Evolutionary conservation across 53 echinoderm and acorn worm genomes (phyloP).

Genomic region (Actinopyga echinites): DNA sequence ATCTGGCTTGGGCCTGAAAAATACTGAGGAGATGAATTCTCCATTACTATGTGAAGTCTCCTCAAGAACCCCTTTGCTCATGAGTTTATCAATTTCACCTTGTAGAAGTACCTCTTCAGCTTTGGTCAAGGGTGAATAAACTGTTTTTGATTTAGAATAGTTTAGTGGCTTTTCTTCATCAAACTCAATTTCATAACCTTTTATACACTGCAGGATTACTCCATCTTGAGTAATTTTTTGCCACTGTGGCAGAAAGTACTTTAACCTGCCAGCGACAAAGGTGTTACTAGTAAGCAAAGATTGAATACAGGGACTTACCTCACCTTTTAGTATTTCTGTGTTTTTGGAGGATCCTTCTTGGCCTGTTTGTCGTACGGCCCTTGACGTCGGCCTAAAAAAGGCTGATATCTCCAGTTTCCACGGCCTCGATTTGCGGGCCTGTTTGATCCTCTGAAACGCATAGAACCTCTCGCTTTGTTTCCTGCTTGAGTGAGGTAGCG

Average conservation of each 20-base stretch:
- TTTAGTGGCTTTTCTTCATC: not conserved
- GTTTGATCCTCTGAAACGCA: not conserved
- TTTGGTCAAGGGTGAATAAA: not conserved
- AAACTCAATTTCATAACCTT: slow-evolving; percentile 7
- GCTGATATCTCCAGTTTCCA: slow-evolving; percentile 36
- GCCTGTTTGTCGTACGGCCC: not conserved
- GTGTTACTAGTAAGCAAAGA: not conserved
- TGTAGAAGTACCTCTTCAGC: slow-evolving; percentile 2
- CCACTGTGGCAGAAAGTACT: not conserved
- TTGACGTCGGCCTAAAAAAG: slow-evolving; percentile 5
- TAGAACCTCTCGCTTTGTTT: slow-evolving; percentile 9
- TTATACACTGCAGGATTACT: not conserved
- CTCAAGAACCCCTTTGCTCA: slow-evolving; percentile 9
- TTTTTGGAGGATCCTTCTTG: not conserved
- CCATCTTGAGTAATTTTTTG: slow-evolving; percentile 2
- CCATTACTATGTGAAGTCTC: slow-evolving; percentile 2
- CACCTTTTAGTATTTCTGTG: slow-evolving; percentile 13
- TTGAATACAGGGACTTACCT: slow-evolving; percentile 1
- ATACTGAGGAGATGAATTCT: slow-evolving; percentile 24
- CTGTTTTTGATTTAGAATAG: not conserved
- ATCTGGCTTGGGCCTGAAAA: no score
- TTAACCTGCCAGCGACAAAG: not conserved
- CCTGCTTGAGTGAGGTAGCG: not conserved
- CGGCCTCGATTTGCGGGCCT: not conserved
- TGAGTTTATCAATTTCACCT: slow-evolving; percentile 17